Conservation (phyloP, 2,888 invertebrate species). For the Coleophora deauratella region DNA sequence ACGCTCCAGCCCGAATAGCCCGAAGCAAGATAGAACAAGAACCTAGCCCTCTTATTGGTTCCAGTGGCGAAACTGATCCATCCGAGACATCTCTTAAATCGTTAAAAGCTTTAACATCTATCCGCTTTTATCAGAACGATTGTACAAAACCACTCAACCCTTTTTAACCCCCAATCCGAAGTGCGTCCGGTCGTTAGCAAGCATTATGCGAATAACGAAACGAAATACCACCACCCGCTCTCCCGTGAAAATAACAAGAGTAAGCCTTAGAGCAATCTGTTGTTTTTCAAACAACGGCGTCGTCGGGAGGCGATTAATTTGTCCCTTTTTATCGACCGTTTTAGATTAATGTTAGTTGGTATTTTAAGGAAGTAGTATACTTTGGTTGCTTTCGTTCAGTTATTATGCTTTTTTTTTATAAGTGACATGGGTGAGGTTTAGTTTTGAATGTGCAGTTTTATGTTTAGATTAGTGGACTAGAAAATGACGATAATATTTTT, state of each 20-base stretch:
- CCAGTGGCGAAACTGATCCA: conserved; percentile 38
- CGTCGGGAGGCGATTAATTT: background rate
- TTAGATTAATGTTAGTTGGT: too few species aligned
- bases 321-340: too few species aligned
- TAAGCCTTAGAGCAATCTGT: conserved; percentile 39
- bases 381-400: too few species aligned
- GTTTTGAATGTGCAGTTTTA: too few species aligned
- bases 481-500: too few species aligned
- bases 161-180: conserved; percentile 69
- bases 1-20: too few species aligned
- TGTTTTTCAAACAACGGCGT: conserved; percentile 23
- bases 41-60: conserved; percentile 32
- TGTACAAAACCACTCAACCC: conserved; percentile 73
- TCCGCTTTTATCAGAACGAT: conserved; percentile 67
- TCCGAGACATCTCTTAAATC: conserved; percentile 63
- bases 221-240: conserved; percentile 63
- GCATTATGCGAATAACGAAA: too few species aligned
- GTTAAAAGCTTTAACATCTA: conserved; percentile 65
- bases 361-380: too few species aligned
- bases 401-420: too few species aligned
- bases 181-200: conserved; percentile 71
- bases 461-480: too few species aligned
- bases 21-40: conserved; percentile 4
- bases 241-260: conserved; percentile 68
- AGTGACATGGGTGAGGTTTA: too few species aligned